A percentile compares a stretch with the other conserved stretches of the same genome.
Evolutionary conservation across 2,888 invertebrate species (phyloP).

Genomic region (Lepidochrysops patricia): DNA sequence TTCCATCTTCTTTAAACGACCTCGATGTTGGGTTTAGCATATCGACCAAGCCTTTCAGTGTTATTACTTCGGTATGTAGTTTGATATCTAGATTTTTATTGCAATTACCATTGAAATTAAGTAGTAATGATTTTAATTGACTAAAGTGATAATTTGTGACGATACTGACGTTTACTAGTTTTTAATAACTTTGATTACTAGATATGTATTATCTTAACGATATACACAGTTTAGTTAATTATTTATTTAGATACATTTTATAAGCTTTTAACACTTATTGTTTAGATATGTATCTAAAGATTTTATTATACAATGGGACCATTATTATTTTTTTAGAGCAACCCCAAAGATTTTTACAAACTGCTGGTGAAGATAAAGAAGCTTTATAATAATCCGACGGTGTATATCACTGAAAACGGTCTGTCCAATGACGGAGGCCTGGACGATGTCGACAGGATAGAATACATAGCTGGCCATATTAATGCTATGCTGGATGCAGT

Average conservation of each 20-base stretch:
- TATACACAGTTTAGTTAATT: too few relatives aligned
- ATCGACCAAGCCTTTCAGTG: background rate
- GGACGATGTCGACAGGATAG: conserved; percentile 42
- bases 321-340: background rate
- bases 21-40: background rate
- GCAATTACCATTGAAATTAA: too few relatives aligned
- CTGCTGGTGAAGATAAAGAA: background rate
- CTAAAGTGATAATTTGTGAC: too few relatives aligned
- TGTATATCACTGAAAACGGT: conserved; percentile 14
- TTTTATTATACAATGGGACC: background rate
- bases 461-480: conserved; percentile 41
- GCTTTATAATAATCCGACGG: conserved; percentile 4
- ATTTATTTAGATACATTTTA: too few relatives aligned
- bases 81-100: too few relatives aligned
- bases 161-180: too few relatives aligned
- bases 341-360: conserved; percentile 8
- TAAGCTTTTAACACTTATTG: too few relatives aligned
- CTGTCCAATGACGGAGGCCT: conserved; percentile 35
- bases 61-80: background rate
- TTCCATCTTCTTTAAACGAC: background rate
- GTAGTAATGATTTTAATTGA: too few relatives aligned
- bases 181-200: too few relatives aligned
- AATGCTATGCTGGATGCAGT: conserved; percentile 35
- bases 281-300: background rate
- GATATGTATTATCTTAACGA: too few relatives aligned